phyloP scores from a whole-genome alignment of 1,140 invertebrate genomes.

The Nephila pilipes region DNA sequence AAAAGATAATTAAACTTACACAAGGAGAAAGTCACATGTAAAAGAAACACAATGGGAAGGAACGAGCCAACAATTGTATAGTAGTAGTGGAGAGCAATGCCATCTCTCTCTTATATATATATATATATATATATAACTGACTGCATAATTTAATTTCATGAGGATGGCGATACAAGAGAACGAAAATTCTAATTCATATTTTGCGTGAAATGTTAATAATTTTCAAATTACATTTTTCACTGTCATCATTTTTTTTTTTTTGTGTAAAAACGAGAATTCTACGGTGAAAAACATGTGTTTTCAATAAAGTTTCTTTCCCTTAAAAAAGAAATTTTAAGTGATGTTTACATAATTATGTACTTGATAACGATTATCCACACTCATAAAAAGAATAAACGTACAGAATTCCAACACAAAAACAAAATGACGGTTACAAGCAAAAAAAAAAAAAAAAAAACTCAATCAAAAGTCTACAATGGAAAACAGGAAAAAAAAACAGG shows the following conservation, averaged over 20 bases:
- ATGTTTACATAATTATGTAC: neutral
- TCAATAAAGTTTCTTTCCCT: neutral
- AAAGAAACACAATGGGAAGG: too few species aligned
- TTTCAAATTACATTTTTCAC: neutral
- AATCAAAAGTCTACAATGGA: neutral
- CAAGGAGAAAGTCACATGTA: too few species aligned
- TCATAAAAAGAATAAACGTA: neutral
- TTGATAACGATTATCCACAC: neutral
- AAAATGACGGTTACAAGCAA: neutral
- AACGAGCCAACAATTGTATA: too few species aligned
- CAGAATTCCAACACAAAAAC: neutral
- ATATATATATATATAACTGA: too few species aligned
- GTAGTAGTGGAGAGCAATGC: too few species aligned
- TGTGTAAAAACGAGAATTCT: neutral
- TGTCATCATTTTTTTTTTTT: neutral
- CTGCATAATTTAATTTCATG: too few species aligned
- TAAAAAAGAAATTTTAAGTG: neutral
- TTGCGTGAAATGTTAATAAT: neutral
- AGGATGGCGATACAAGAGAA: too few species aligned
- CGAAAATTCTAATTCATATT: too few species aligned
- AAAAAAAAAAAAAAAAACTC: slow-evolving; percentile 4
- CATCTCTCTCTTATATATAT: too few species aligned
- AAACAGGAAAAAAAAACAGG: neutral
- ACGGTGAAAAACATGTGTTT: neutral
- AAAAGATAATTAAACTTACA: too few species aligned